Evolutionary conservation across 2,888 invertebrate genomes (phyloP), one percentile per base, ranked within the genome.

Genomic region (Scaptomyza flava): DNA sequence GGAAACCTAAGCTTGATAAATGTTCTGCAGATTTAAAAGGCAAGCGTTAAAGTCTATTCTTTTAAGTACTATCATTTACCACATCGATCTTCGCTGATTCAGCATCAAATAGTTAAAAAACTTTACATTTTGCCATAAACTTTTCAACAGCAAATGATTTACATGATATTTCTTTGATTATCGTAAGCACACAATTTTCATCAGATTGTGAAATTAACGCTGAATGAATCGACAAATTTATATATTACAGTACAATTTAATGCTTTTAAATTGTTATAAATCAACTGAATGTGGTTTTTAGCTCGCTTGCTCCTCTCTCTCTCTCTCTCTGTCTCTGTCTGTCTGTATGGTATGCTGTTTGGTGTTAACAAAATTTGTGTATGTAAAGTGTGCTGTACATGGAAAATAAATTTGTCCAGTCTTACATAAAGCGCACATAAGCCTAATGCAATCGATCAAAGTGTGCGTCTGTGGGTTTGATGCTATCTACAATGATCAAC

Each of bases 181-280:
- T 50, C 33, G 30, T n/a, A 2, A 38, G 9, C 50, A 6, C 52
- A 79, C 54, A 79, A 67, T 54, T 78, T 60, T 66, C 41, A 72
- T 54, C 52, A 70, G 77, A 54, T 81, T 81, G 66, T 70, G 77
- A 85, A 87, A 82, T 85, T 68, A 87, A 81, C 64, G 66, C 66
- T 54, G 59, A 63, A 79, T 87, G 82, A 82, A 72, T 82, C 82
- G 68, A 75, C 81, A 81, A 46, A 75, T 73, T 65, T 58, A n/a
- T 30, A 14, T 33, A 54, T 50, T 56, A 59, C 34, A 57, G 59
- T 72, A 60, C 67, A 74, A 81, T 84, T 87, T 71, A 73, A 73
- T 79, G 85, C 79, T 67, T 66, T 56, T 79, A 79, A 81, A 71
- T 73, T 73, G 79, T 79, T 69, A 79, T 79, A 79, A 80, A 85